Evolutionary conservation across 2,113 vertebrate species (phyloP).

Genomic region (Cercopithecus mona): DNA sequence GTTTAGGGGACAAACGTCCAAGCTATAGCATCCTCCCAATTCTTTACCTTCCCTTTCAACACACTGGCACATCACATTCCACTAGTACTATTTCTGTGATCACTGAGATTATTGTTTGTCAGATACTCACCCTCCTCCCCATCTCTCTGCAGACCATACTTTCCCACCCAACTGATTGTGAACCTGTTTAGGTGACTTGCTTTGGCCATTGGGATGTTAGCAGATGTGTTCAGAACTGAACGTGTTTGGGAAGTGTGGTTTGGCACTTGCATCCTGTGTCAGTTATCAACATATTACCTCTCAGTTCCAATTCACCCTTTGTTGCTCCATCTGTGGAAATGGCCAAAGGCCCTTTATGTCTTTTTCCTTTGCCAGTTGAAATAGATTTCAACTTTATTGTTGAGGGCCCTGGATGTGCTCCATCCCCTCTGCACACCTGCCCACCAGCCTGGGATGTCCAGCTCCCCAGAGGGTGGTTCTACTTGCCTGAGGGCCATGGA

Average conservation of each 20-base stretch:
- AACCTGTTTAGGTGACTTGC: neutral
- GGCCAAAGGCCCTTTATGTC: neutral
- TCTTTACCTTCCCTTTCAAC: neutral
- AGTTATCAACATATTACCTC: neutral
- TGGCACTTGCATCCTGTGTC: neutral
- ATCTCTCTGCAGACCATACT: neutral
- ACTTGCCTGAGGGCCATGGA: too few species aligned
- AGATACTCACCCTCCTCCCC: neutral
- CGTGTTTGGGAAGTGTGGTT: neutral
- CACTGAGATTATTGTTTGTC: neutral
- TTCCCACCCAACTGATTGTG: neutral
- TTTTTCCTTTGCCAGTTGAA: neutral
- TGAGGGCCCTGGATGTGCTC: neutral
- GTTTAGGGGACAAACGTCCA: neutral
- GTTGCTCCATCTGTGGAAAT: neutral
- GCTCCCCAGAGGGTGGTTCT: neutral
- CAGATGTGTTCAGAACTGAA: neutral
- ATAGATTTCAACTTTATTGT: neutral
- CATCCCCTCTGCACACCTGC: neutral
- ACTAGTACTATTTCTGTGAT: neutral
- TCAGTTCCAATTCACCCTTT: neutral
- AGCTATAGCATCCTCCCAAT: neutral
- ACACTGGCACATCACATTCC: neutral
- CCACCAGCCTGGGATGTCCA: neutral
- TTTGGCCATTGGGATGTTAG: neutral